phyloP scores from a whole-genome alignment of 1,140 invertebrate genomes.

The Drosophila nannoptera region DNA sequence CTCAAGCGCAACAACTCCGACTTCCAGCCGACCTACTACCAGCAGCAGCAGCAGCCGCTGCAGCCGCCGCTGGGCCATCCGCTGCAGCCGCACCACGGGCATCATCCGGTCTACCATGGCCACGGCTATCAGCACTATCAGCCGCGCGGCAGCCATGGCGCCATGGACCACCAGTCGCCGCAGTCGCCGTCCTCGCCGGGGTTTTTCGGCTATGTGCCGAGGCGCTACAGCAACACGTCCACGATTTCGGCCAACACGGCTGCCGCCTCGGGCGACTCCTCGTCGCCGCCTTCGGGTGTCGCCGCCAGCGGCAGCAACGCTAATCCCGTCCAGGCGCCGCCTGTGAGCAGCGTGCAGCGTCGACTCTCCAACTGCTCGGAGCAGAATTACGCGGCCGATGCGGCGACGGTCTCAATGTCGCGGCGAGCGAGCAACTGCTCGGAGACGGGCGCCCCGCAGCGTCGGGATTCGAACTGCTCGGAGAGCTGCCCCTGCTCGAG shows the following conservation, averaged over 20 bases:
- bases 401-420: constrained; percentile 34
- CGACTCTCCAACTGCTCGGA: constrained; percentile 75
- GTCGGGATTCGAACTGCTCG: constrained; percentile 76
- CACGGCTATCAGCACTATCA: constrained; percentile 62
- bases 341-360: constrained; percentile 50
- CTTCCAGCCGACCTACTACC: constrained; percentile 66
- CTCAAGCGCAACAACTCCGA: constrained; percentile 76
- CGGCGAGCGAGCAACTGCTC: constrained; percentile 74
- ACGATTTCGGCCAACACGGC: constrained; percentile 69
- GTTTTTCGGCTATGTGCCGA: constrained; percentile 68
- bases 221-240: constrained; percentile 74
- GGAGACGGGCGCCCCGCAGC: constrained; percentile 56
- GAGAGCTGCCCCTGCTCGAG: constrained; percentile 74
- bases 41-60: constrained; percentile 31
- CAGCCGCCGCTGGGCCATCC: too few relatives aligned
- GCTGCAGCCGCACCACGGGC: too few relatives aligned
- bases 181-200: constrained; percentile 29
- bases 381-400: constrained; percentile 51
- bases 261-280: constrained; percentile 45
- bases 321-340: constrained; percentile 19
- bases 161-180: constrained; percentile 21
- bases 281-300: constrained; percentile 44
- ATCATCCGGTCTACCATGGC: constrained; percentile 25
- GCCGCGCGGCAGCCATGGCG: constrained; percentile 45
- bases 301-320: constrained; percentile 24